Base-by-base conservation (phyloP, 2,888 invertebrate genomes). In the Acronicta alni region DNA sequence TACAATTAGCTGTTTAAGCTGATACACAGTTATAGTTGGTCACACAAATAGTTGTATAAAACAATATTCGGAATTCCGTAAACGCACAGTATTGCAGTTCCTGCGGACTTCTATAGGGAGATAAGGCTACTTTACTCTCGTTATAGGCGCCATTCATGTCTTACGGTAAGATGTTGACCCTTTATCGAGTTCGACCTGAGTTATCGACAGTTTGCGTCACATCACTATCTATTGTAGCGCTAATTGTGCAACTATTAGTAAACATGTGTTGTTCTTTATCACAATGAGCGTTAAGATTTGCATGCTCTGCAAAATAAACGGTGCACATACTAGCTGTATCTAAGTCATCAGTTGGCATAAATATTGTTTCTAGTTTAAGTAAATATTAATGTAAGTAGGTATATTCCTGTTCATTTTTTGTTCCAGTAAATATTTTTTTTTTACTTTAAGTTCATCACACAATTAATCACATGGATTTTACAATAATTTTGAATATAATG, bases 121-220 rank as follows among this genome's bases (percentile, higher is more conserved):
- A 48, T 41, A 4, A 18, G 16, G 23, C 18, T 12, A 18, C 32
- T 17, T 35, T 46, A 42, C 20, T 32, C 38, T 10, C n/a, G 1
- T 35, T 9, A 20, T 15, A 17, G 42, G 38, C 54, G 45, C 48
- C 66, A 70, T 70, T 65, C 70, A 65, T 42, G 55, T 63, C 44
- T 59, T 26, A 65, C 70, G 43, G 70, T 65, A 47, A 65, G 66
- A 55, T 45, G 47, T 41, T 68, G 62, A 62, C 67, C 72, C 67
- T 47, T 65, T 71, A 67, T 62, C 57, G 23, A 38, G 20, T 12
- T 5, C 61, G 56, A 49, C 55, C 61, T 67, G 49, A 57, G 67
- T 55, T 69, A 69, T 69, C 67, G 62, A 54, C 35, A 69, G 43
- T 70, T 68, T 71, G 72, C 64, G 72, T 74, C 67, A 74, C 63